Conservation (phyloP, 2,797 vertebrate genomes). For the Balearica regulorum region DNA sequence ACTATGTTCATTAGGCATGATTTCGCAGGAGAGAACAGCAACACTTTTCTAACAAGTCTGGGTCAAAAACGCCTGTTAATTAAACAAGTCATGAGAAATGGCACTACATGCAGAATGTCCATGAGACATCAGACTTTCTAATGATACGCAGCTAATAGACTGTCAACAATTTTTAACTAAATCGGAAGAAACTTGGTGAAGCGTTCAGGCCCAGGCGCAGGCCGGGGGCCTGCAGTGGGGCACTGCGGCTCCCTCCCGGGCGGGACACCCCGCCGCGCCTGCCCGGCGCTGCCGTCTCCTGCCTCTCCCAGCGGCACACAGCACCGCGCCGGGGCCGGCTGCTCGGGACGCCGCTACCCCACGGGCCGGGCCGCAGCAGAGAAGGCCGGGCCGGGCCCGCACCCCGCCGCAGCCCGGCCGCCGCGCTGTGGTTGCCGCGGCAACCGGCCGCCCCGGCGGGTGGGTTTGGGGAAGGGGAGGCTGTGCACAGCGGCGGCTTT, state of each 20-base stretch:
- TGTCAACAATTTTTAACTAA: neutral
- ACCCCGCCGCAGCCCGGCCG: neutral
- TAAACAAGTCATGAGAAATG: constrained; percentile 73
- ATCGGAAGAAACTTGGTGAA: neutral
- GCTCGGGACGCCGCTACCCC: neutral
- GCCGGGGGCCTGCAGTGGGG: neutral
- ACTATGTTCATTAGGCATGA: constrained; percentile 71
- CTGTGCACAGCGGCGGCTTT: neutral
- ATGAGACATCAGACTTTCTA: neutral
- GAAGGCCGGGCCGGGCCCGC: neutral
- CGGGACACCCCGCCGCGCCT: neutral
- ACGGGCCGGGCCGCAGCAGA: neutral
- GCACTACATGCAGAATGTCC: constrained; percentile 48
- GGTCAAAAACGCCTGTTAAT: constrained; percentile 74
- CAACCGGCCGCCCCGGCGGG: neutral
- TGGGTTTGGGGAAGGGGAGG: neutral
- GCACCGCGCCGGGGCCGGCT: neutral
- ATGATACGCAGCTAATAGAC: neutral
- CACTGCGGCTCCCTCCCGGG: no score
- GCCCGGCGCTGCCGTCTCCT: neutral
- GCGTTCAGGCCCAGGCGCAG: neutral
- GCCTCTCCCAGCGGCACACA: neutral
- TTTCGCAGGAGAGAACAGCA: constrained; percentile 68
- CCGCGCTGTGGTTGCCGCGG: neutral
- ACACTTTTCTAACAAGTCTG: constrained; percentile 64